A percentile compares a stretch with the other conserved stretches of the same genome.
phyloP scores from a whole-genome alignment of 2,888 invertebrate genomes.

The Drosophila ezoana region DNA sequence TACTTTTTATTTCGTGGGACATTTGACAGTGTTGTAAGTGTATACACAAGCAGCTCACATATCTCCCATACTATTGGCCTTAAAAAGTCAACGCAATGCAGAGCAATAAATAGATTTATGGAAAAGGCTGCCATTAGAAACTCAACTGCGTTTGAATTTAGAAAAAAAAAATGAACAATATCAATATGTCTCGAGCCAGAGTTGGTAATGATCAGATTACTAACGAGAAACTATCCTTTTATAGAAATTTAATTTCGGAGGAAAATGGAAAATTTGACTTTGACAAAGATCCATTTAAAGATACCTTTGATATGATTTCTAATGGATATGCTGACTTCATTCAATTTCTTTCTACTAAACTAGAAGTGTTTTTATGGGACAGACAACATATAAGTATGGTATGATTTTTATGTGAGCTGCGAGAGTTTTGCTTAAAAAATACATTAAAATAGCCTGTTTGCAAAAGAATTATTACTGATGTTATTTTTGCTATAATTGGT shows the following conservation, averaged over 20 bases:
- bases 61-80: background rate
- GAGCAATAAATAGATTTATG: background rate
- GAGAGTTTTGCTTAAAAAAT: background rate
- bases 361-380: background rate
- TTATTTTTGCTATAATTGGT: background rate
- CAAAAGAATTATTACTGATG: background rate
- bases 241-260: constrained; percentile 1
- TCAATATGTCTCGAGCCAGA: background rate
- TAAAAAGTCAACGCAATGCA: background rate
- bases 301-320: background rate
- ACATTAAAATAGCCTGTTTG: background rate
- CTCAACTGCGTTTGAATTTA: background rate
- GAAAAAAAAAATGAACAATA: background rate
- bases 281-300: constrained; percentile 1
- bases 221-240: background rate
- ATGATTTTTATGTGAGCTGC: background rate
- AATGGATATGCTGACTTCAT: background rate
- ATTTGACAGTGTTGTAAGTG: background rate
- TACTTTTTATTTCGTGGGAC: too few relatives aligned
- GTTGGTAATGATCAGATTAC: background rate
- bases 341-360: background rate
- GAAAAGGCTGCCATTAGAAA: constrained; percentile 1
- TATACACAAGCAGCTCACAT: background rate
- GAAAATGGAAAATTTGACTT: background rate
- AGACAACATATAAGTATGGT: too few relatives aligned